Evolutionary conservation across 1,140 invertebrate species (phyloP).

Genomic region (Hyles euphorbiae): DNA sequence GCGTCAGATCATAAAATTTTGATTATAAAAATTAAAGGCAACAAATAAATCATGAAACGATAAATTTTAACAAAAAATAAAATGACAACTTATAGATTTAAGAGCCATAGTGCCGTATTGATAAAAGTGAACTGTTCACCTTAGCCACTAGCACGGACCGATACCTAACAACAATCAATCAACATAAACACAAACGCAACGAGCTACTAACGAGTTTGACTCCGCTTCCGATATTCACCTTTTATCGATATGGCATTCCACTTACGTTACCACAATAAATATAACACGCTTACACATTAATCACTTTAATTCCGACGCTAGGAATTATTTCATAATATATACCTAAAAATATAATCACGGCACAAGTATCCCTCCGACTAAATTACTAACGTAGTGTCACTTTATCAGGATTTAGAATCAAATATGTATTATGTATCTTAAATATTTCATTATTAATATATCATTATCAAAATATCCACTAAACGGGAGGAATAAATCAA

Average conservation of each 20-base stretch:
- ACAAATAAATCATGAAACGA: constrained; percentile 72
- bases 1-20: constrained; percentile 75
- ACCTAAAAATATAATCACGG: constrained; percentile 76
- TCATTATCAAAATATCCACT: constrained; percentile 76
- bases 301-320: constrained; percentile 76
- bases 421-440: constrained; percentile 76
- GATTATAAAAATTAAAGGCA: constrained; percentile 69
- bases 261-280: constrained; percentile 75
- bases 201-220: constrained; percentile 65
- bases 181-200: constrained; percentile 56
- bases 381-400: constrained; percentile 75
- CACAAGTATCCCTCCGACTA: constrained; percentile 76
- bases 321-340: constrained; percentile 76
- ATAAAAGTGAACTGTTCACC: constrained; percentile 69
- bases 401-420: constrained; percentile 76
- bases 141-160: constrained; percentile 34
- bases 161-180: constrained; percentile 49
- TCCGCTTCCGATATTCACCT: constrained; percentile 70
- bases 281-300: constrained; percentile 75
- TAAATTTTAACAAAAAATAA: constrained; percentile 72
- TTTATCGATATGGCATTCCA: constrained; percentile 76
- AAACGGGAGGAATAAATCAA: constrained; percentile 76
- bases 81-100: constrained; percentile 71
- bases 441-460: constrained; percentile 76
- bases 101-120: constrained; percentile 71